Evolutionary conservation across 1,140 invertebrate genomes (phyloP).

Genomic region (Elymnias hypermnestra): DNA sequence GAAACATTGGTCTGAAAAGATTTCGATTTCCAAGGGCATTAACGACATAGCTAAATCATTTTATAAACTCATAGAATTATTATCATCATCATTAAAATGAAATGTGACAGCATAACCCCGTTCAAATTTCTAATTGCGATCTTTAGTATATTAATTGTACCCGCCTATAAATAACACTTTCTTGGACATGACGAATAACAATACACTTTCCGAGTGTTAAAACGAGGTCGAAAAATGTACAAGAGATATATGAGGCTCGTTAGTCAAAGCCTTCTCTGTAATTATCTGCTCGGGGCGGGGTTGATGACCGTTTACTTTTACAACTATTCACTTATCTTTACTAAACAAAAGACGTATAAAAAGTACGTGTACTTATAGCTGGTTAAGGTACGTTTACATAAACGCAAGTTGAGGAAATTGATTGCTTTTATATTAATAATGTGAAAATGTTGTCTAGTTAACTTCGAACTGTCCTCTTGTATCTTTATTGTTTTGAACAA

Average conservation of each 20-base stretch:
- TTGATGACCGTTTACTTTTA: constrained; percentile 44
- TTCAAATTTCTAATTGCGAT: neutral
- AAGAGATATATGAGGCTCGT: constrained; percentile 26
- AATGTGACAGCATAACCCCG: no score
- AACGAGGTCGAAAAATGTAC: constrained; percentile 1
- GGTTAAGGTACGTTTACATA: neutral
- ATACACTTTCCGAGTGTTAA: constrained; percentile 1
- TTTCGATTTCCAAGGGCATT: no score
- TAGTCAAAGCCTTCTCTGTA: constrained; percentile 49
- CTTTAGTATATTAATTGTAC: neutral
- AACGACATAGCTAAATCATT: no score
- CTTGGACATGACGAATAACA: constrained; percentile 14
- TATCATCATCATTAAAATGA: no score
- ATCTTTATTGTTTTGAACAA: no score
- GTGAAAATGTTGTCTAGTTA: no score
- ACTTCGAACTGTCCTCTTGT: no score
- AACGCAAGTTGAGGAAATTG: no score
- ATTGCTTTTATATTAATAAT: no score
- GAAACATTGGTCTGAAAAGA: no score
- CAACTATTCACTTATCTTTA: constrained; percentile 60
- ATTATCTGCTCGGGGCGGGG: constrained; percentile 43
- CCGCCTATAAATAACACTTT: constrained; percentile 5
- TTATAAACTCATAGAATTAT: no score
- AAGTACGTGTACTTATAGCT: constrained; percentile 10
- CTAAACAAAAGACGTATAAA: constrained; percentile 57